Evolutionary conservation across 2,113 vertebrate species (phyloP), one percentile per base, ranked within the genome.

Genomic region (Anoplopoma fimbria): DNA sequence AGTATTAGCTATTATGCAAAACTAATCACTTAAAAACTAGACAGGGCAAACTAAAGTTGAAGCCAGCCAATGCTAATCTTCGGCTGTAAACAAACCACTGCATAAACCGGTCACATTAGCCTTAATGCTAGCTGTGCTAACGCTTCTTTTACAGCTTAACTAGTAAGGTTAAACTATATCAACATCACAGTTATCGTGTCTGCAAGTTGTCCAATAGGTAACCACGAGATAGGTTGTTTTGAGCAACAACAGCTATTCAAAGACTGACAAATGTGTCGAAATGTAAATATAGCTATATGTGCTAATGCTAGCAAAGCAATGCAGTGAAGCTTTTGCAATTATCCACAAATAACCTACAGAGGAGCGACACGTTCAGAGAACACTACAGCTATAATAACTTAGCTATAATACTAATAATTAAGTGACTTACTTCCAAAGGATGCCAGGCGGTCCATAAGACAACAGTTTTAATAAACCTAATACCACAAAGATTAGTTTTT

Each of bases 341-440:
- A 75, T 42, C 33, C 1, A 9, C 2, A 14, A 23, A 29, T 55
- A 49, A n/a, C 4, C 1, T 25, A 0, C 14, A 13, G 65, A 34
- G n/a, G 1, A 75, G 4, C 2, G 0, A 5, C 0, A 0, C 25
- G 4, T 79, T 47, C 0, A 13, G 4, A 33, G 21, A 40, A 29
- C 25, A 53, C 6, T 2, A 10, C 34, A 31, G 19, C 2, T 0
- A 2, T 9, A 33, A 15, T 9, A 42, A 33, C 21, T 36, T 9
- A 3, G 64, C 5, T 8, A 1, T 6, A 72, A 71, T 76, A 61
- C 13, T 21, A 47, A 40, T 31, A 10, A 69, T 9, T n/a, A n/a
- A n/a, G n/a, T n/a, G n/a, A 97, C 97, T 96, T 94, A 99, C 98
- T 97, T 70, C 97, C 94, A 87, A 98, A 98, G 69, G 97, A 97